Evolutionary conservation across 2,888 invertebrate genomes (phyloP).

Genomic region (Aquatica leii): DNA sequence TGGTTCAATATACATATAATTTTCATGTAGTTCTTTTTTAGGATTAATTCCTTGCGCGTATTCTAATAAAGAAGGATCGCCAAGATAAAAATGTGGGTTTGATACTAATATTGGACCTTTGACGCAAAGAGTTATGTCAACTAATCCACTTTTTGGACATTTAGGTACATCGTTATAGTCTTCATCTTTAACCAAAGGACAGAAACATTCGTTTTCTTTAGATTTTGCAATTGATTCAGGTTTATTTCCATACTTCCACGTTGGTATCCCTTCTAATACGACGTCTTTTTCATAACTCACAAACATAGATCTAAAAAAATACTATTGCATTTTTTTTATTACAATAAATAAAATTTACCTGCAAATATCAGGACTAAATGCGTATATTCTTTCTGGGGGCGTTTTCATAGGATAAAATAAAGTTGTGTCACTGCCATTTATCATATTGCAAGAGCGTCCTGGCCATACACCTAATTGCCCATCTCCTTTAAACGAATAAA

Average conservation of each 20-base stretch:
- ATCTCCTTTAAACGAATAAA: conserved; percentile 61
- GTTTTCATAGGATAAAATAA: conserved; percentile 63
- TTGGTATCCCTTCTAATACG: conserved; percentile 58
- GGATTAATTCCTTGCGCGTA: conserved; percentile 66
- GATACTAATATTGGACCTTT: conserved; percentile 70
- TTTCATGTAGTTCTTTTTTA: conserved; percentile 65
- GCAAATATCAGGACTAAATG: conserved; percentile 67
- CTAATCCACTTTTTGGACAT: conserved; percentile 65
- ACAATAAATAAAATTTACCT: conserved; percentile 56
- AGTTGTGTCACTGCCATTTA: conserved; percentile 67
- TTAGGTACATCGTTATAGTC: conserved; percentile 62
- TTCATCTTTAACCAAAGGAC: conserved; percentile 61
- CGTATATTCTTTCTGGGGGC: conserved; percentile 56
- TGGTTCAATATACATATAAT: conserved; percentile 69
- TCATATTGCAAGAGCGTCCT: conserved; percentile 64
- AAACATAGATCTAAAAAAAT: conserved; percentile 61
- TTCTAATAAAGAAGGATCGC: conserved; percentile 63
- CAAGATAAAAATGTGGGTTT: conserved; percentile 72
- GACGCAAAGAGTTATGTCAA: conserved; percentile 65
- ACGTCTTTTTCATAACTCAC: conserved; percentile 57
- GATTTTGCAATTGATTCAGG: conserved; percentile 60
- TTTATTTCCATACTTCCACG: conserved; percentile 63
- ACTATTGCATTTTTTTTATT: not conserved
- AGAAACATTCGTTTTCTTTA: conserved; percentile 65
- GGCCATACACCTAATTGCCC: conserved; percentile 53